These are phyloP conservation scores for Alligator sinensis DNA, from an alignment of 2,113 vertebrate genomes.

Conservation along the genomic window DNA sequence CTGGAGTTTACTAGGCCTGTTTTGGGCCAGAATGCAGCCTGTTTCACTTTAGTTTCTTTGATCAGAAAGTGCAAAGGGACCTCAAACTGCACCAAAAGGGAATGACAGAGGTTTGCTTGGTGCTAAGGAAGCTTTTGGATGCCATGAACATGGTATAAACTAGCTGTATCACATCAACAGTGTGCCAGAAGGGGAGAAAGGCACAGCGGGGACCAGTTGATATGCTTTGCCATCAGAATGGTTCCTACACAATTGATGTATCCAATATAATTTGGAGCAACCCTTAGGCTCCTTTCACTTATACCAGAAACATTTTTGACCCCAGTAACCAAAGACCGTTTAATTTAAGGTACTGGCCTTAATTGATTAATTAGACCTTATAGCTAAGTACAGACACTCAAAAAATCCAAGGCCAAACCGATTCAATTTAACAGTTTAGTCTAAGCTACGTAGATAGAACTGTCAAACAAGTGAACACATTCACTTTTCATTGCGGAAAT, in stretches of 20 bases:
- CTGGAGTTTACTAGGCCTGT: too few species aligned
- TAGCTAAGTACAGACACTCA: too few species aligned
- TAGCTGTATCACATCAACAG: neutral
- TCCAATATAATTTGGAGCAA: neutral
- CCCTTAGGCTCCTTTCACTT: neutral
- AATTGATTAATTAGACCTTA: too few species aligned
- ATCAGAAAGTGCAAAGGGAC: neutral
- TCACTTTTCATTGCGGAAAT: too few species aligned
- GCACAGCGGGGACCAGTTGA: neutral
- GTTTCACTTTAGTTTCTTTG: neutral
- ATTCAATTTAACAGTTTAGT: too few species aligned
- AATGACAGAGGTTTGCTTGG: neutral
- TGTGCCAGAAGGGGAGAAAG: neutral
- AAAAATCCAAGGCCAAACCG: too few species aligned
- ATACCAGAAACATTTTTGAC: neutral
- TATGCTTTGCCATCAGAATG: too few species aligned
- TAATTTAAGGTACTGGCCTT: neutral
- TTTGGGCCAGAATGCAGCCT: neutral
- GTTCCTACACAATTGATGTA: neutral
- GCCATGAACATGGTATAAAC: accelerated
- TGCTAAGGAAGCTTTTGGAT: neutral
- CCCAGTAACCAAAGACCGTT: neutral
- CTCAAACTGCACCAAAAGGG: neutral
- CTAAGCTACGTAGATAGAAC: too few species aligned
- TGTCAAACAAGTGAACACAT: too few species aligned